phyloP scores from a whole-genome alignment of 1,140 invertebrate species.

The Aphelenchoides besseyi region DNA sequence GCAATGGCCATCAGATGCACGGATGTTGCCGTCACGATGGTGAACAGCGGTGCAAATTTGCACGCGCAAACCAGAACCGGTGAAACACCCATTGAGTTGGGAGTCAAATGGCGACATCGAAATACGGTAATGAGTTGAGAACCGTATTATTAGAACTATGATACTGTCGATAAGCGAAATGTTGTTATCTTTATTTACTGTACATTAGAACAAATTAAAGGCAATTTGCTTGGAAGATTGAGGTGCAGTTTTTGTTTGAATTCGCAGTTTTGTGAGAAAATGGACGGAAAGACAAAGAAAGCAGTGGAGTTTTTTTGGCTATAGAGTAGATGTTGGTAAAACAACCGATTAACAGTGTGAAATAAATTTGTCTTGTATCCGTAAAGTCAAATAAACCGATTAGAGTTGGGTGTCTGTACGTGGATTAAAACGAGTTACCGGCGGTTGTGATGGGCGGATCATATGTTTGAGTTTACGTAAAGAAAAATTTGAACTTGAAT shows the following conservation, averaged over 20 bases:
- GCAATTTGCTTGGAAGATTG: no score
- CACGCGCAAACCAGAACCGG: not conserved
- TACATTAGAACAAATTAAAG: no score
- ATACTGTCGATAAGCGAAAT: no score
- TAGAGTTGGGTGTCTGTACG: conserved; percentile 10
- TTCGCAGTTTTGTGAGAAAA: no score
- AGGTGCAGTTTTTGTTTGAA: no score
- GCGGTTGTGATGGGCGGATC: conserved; percentile 3
- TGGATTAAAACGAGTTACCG: not conserved
- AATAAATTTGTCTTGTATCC: no score
- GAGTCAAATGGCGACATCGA: not conserved
- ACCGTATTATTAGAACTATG: not conserved
- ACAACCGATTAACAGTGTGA: no score
- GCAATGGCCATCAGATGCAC: not conserved
- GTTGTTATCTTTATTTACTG: no score
- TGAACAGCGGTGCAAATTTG: not conserved
- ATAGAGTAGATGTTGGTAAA: no score
- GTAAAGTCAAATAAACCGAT: no score
- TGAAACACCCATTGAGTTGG: not conserved
- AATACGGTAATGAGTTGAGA: not conserved
- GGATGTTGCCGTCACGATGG: not conserved
- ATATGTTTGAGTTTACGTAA: conserved; percentile 1
- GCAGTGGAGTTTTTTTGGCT: no score
- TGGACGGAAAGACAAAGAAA: no score
- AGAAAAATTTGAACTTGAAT: conserved; percentile 4